phyloP scores from a whole-genome alignment of 1,140 invertebrate species.

The Trypoxylus dichotomus region DNA sequence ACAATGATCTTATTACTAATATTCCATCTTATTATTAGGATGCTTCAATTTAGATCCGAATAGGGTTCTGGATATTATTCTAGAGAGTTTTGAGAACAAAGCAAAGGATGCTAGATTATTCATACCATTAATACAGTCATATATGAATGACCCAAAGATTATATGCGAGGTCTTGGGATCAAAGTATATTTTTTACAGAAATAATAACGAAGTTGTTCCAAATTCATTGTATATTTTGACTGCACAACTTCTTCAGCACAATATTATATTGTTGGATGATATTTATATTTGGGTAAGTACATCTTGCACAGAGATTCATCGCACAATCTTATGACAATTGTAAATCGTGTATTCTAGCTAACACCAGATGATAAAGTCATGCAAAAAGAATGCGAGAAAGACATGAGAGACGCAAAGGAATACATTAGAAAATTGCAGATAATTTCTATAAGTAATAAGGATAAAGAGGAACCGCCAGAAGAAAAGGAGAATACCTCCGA shows the following conservation, averaged over 20 bases:
- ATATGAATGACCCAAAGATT: conserved; percentile 82
- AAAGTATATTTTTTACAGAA: conserved; percentile 82
- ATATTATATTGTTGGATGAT: conserved; percentile 82
- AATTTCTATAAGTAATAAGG: conserved; percentile 81
- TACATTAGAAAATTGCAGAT: conserved; percentile 85
- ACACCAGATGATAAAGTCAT: conserved; percentile 83
- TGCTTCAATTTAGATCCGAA: conserved; percentile 99
- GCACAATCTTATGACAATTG: too few species aligned
- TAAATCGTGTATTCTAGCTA: conserved; percentile 60
- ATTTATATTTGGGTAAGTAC: conserved; percentile 90
- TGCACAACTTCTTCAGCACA: conserved; percentile 86
- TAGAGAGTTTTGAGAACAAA: conserved; percentile 95
- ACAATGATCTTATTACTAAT: too few species aligned
- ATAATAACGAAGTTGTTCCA: conserved; percentile 67
- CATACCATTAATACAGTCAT: conserved; percentile 79
- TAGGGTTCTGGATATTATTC: conserved; percentile 92
- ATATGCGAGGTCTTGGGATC: conserved; percentile 94
- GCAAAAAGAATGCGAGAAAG: conserved; percentile 77
- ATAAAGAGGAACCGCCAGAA: conserved; percentile 70
- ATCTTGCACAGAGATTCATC: too few species aligned
- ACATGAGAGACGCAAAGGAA: conserved; percentile 82
- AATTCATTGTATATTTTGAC: conserved; percentile 85
- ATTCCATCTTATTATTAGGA: conserved; percentile 63
- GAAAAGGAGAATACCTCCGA: conserved; percentile 70
- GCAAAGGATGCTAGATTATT: conserved; percentile 76